Evolutionary conservation across 2,797 vertebrate species (phyloP), one percentile per base, ranked within the genome.

Genomic region (Microchirus variegatus): DNA sequence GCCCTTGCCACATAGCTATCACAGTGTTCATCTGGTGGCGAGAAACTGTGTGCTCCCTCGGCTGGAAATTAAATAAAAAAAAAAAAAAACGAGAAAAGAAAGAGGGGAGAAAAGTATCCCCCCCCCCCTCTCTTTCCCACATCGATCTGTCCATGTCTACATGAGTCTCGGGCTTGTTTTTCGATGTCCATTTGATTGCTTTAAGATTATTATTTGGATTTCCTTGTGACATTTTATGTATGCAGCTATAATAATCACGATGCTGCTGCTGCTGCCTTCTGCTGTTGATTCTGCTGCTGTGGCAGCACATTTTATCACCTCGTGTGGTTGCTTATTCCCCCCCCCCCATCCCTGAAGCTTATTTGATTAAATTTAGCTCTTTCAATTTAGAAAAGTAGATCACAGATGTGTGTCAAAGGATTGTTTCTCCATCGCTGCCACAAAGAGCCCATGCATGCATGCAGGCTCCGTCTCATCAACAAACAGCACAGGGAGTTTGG

Each of bases 281-380:
- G 84, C 87, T 86, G 85, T 86, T 78, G 83, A 77, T 78, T 80
- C 73, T 59, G 71, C 70, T 67, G 73, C 81, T 75, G 77, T 77
- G 76, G 70, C 76, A 67, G 79, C 79, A 79, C 73, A 84, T 91
- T 83, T 89, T 64, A 84, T 86, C 53, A 43, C 83, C 72, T 78
- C 65, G 48, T 81, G 77, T 81, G 81, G 58, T 83, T 86, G 76
- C 83, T 79, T 78, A 78, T 63, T 50, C 61, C 41, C 48, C 37
- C 78, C 46, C 15, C 48, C 6, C 44, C 43, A 22, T 18, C 8
- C 18, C 31, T 57, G 9, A 77, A 87, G 85, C 87, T 81, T 85
- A 89, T 88, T 91, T 90, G 87, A 90, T 90, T 90, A 89, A 86
- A 92, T 89, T 84, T 83, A 84, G 86, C 87, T 68, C 77, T 89